Evolutionary conservation across 2,797 vertebrate species (phyloP), one percentile per base, ranked within the genome.

Genomic region (Calcarius lapponicus): DNA sequence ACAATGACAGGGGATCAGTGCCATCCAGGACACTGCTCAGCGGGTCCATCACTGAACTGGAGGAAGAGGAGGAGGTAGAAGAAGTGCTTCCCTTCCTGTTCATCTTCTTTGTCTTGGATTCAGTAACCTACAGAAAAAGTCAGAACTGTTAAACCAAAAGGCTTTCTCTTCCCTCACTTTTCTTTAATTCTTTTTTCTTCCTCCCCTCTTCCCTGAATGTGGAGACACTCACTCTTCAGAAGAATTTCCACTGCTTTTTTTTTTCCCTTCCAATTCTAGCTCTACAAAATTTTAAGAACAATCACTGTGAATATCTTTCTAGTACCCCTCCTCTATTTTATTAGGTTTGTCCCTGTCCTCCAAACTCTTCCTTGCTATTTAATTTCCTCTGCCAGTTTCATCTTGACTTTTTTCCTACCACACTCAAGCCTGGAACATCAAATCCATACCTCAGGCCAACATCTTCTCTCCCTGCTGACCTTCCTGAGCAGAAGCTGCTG

Each of bases 21-120:
- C 99, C 99, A 31, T 99, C 99, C 96, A 99, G 80, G 86, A 99
- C 98, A 11, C 98, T 99, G 98, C 99, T 99, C 92, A 99, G 96
- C 0, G 99, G 99, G 91, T 99, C 99, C 6, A 98, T 74, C 51
- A 98, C 26, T 0, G 98, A 99, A 9, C 98, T 99, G 42, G 99
- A 99, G 54, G 99, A 99, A 6, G 99, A 99, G 0, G 99, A 99
- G 0, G 99, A 99, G 0, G 98, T 99, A 16, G 99, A 99, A 3
- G 98, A 98, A 12, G 98, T 98, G 92, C 99, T 99, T 93, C 99
- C 99, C 97, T 99, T 99, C 50, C 99, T 98, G 36, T 94, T 98
- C 64, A 98, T 97, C 13, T 98, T 99, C 60, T 98, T 98, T 1
- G 98, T 98, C 97, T 99, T 99, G 14, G 99, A 98, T 67, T 99